Evolutionary conservation across 2,113 vertebrate species (phyloP).

Genomic region (Ctenomys sociabilis): DNA sequence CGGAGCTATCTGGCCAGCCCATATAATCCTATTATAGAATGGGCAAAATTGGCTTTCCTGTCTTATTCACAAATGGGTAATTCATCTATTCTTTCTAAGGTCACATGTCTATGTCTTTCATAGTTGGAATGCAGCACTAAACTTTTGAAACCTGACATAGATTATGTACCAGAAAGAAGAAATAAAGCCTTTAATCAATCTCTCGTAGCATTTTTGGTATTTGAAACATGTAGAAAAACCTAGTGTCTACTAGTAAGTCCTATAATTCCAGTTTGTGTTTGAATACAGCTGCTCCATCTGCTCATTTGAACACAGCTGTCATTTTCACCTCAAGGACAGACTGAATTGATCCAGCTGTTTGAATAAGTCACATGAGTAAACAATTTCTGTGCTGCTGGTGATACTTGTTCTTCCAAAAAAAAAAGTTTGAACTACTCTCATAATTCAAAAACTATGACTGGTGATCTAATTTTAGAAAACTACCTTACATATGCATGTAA

Average conservation of each 20-base stretch:
- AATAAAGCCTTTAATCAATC: neutral
- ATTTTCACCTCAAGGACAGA: neutral
- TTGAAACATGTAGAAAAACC: neutral
- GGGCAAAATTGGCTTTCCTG: neutral
- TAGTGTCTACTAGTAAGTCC: neutral
- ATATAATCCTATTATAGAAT: neutral
- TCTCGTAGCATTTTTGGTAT: neutral
- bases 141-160: neutral
- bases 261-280: neutral
- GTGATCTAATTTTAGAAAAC: neutral
- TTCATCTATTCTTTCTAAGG: neutral
- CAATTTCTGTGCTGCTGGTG: neutral
- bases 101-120: neutral
- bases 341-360: neutral
- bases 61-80: neutral
- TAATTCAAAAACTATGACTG: neutral
- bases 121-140: neutral
- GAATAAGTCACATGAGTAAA: neutral
- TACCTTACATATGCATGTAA: neutral
- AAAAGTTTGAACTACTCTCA: neutral
- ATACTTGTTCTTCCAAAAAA: neutral
- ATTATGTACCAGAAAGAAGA: neutral
- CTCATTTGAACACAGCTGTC: neutral
- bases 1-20: neutral
- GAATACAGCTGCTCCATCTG: neutral